Evolutionary conservation across 1,140 invertebrate species (phyloP), one percentile per base, ranked within the genome.

Genomic region (Leptinotarsa lineolata): DNA sequence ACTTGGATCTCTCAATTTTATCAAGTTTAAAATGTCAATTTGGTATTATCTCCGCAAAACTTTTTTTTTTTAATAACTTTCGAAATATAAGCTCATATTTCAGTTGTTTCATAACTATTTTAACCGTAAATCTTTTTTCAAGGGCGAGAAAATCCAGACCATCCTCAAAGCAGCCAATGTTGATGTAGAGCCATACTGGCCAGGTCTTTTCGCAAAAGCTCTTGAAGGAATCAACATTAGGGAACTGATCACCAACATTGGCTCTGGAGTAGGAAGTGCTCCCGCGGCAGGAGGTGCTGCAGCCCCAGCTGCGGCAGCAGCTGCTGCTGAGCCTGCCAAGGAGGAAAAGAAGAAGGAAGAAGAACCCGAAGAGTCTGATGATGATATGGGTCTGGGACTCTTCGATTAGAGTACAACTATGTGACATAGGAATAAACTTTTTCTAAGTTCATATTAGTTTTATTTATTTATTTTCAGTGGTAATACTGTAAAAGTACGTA

Each of bases 111-210:
- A 13, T 16, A 6, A 59, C 16, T 13, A 59, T 59, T n/a, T 6
- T 59, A 20, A 59, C 20, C 13, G 21, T 21, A 16, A 30, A 8
- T 30, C 30, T 30, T 39, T 16, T 30, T 45, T 88, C 48, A 79
- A 98, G 96, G 94, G 94, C 79, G 98, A 99, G 82, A 99, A 99
- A 87, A 97, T 99, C 83, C 91, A 91, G 73, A 98, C 97, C 72
- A 96, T 99, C 84, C 86, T 99, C 80, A 99, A 99, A 85, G 97
- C 98, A 30, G 97, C 98, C 65, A 92, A 91, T 83, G 97, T 99
- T 72, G 93, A 96, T 64, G 93, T 99, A 24, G 98, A 99, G 84
- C 97, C 98, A 21, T 99, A 98, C 87, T 99, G 98, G 98, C 97
- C 97, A 71, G 95, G 95, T 83, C 88, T 99, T 39, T 99, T 99